phyloP scores from a whole-genome alignment of 2,113 vertebrate genomes.

The Melanocharis versteri region DNA sequence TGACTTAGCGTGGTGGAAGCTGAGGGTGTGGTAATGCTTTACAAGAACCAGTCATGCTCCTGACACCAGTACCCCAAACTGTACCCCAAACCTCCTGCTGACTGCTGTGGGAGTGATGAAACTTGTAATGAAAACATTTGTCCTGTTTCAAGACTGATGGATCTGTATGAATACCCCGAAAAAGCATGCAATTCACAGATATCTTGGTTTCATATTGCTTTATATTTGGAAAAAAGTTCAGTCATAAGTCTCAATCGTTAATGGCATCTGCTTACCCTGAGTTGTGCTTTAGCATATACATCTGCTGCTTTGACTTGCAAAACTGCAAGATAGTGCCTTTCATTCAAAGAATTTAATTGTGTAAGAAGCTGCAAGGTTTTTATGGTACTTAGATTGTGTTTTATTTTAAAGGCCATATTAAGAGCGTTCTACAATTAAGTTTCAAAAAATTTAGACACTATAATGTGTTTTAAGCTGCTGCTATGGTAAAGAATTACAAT shows the following conservation, averaged over 20 bases:
- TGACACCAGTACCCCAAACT: background rate
- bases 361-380: background rate
- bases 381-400: background rate
- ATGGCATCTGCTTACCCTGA: background rate
- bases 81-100: background rate
- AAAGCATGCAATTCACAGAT: background rate
- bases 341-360: background rate
- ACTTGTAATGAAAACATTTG: background rate
- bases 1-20: background rate
- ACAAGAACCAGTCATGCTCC: background rate
- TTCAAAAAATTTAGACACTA: background rate
- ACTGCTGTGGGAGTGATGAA: background rate
- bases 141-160: background rate
- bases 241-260: background rate
- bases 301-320: conserved; percentile 21
- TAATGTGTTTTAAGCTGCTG: background rate
- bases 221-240: background rate
- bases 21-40: background rate
- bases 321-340: background rate
- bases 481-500: background rate
- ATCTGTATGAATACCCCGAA: background rate
- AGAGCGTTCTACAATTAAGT: background rate
- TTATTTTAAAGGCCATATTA: conserved; percentile 1
- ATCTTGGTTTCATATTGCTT: background rate
- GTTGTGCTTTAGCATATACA: background rate